These are phyloP conservation scores for Amiota mariae DNA, from an alignment of 2,888 invertebrate genomes.

Conservation along the genomic window DNA sequence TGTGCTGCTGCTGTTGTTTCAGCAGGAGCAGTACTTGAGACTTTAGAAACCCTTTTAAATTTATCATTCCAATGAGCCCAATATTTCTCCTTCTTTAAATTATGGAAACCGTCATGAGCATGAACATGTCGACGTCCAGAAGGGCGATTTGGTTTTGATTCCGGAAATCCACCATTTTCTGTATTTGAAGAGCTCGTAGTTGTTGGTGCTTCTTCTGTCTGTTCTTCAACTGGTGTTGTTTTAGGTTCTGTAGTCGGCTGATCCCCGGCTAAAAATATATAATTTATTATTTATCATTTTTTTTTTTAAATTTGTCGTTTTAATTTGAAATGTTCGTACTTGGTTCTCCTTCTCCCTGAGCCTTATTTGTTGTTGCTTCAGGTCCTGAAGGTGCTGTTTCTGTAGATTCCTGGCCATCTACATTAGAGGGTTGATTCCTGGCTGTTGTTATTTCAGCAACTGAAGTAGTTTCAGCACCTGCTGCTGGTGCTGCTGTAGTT, in stretches of 20 bases:
- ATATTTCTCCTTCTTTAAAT: conserved; percentile 8
- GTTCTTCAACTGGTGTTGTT: too few relatives aligned
- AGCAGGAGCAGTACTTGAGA: background rate
- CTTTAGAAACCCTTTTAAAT: background rate
- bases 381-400: too few relatives aligned
- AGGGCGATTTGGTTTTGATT: background rate
- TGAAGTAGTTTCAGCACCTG: background rate
- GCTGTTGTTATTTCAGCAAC: background rate
- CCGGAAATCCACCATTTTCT: background rate
- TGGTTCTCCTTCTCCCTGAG: too few relatives aligned
- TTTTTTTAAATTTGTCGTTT: too few relatives aligned
- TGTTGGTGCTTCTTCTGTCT: background rate
- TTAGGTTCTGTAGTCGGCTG: too few relatives aligned
- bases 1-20: background rate
- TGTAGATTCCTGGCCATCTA: background rate
- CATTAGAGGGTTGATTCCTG: background rate
- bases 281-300: too few relatives aligned
- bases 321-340: too few relatives aligned
- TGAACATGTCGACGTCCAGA: conserved; percentile 17
- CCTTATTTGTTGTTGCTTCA: too few relatives aligned
- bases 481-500: background rate
- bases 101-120: conserved; percentile 22
- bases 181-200: background rate
- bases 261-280: too few relatives aligned
- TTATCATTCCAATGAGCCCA: conserved; percentile 25